Evolutionary conservation across 2,888 invertebrate genomes (phyloP).

Genomic region (Neria commutata): DNA sequence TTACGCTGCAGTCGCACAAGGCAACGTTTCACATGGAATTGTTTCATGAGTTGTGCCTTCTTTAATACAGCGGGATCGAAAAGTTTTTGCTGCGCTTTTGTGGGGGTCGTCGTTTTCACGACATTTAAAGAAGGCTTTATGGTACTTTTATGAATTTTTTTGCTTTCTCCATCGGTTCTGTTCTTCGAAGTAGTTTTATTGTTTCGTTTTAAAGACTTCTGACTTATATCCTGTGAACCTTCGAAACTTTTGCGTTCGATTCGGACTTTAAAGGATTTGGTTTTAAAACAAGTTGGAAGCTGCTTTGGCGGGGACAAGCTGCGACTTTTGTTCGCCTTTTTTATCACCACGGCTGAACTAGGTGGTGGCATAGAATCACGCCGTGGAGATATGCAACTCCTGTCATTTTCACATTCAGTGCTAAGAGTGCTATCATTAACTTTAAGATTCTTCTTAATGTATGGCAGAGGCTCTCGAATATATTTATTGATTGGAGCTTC

Average conservation of each 20-base stretch:
- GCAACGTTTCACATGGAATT: constrained; percentile 30
- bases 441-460: background rate
- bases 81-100: constrained; percentile 38
- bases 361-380: constrained; percentile 36
- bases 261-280: constrained; percentile 32
- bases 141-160: no score
- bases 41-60: constrained; percentile 18
- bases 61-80: constrained; percentile 26
- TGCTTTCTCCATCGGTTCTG: no score
- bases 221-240: constrained; percentile 3
- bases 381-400: constrained; percentile 7
- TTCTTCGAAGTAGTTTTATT: no score
- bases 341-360: constrained; percentile 11
- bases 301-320: constrained; percentile 34
- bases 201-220: background rate
- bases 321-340: constrained; percentile 28
- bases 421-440: no score
- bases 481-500: constrained; percentile 20
- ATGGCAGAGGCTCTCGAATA: background rate
- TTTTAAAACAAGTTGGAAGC: background rate
- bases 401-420: background rate
- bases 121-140: no score
- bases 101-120: constrained; percentile 29
- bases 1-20: constrained; percentile 30
- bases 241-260: constrained; percentile 33